A percentile compares a stretch with the other conserved stretches of the same genome.
Conservation (phyloP, 2,797 vertebrate genomes). For the Moxostoma hubbsi region DNA sequence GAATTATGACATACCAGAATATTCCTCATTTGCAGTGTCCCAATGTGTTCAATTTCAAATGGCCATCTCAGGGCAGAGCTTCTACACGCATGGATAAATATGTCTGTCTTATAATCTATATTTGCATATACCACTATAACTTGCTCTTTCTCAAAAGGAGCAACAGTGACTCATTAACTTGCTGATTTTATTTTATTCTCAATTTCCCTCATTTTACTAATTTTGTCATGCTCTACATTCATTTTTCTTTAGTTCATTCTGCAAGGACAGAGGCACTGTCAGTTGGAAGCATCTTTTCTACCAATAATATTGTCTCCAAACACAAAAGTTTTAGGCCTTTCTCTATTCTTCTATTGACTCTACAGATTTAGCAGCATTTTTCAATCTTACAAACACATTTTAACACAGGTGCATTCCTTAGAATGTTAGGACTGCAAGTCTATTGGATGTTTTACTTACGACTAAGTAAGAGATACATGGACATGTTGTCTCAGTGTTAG, state of each 20-base stretch:
- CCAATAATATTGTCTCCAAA: no score
- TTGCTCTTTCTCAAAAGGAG: conserved; percentile 20
- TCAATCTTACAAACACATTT: no score
- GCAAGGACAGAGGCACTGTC: background rate
- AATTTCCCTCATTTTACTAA: conserved; percentile 7
- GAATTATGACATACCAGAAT: conserved; percentile 20
- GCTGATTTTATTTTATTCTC: conserved; percentile 14
- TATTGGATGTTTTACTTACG: background rate
- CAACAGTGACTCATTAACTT: conserved; percentile 14
- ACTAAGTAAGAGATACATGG: background rate
- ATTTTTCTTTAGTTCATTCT: conserved; percentile 6
- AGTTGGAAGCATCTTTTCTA: background rate
- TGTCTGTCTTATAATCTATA: conserved; percentile 21
- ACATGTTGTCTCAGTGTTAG: conserved; percentile 45
- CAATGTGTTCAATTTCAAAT: conserved; percentile 22
- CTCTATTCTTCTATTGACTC: no score
- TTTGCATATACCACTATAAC: conserved; percentile 24
- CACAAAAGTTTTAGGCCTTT: no score
- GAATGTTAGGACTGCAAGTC: conserved; percentile 62
- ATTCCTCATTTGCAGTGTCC: conserved; percentile 30
- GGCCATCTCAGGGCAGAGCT: conserved; percentile 32
- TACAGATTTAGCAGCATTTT: no score
- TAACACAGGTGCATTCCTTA: conserved; percentile 54
- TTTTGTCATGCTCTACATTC: conserved; percentile 25
- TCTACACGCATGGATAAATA: conserved; percentile 21